Evolutionary conservation across 2,797 vertebrate species (phyloP).

Genomic region (Enteromius unitaeniatus): DNA sequence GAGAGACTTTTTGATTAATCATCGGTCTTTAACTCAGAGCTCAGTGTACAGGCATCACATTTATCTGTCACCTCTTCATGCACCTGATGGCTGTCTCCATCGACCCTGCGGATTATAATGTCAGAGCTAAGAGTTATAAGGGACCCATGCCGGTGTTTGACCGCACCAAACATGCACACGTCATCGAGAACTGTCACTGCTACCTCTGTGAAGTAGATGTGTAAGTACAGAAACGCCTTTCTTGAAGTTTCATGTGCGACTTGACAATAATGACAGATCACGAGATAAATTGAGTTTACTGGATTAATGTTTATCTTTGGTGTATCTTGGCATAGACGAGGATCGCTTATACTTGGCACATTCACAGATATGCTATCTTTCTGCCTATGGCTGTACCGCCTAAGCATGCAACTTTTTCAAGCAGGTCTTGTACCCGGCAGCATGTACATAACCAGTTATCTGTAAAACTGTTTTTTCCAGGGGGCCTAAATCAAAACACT

Average conservation of each 20-base stretch:
- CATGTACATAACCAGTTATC: not conserved
- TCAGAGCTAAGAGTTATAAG: slow-evolving; percentile 83
- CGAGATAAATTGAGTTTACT: no score
- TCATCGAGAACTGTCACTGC: slow-evolving; percentile 97
- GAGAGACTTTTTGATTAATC: not conserved
- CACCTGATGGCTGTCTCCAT: slow-evolving; percentile 91
- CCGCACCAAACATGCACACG: slow-evolving; percentile 89
- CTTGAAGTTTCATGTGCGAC: not conserved
- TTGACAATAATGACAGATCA: not conserved
- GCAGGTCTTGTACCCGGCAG: not conserved
- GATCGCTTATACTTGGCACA: not conserved
- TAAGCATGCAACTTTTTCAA: not conserved
- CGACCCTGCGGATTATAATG: slow-evolving; percentile 91
- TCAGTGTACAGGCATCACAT: slow-evolving; percentile 89
- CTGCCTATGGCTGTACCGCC: not conserved
- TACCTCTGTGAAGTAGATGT: slow-evolving; percentile 96
- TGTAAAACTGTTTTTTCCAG: slow-evolving; percentile 71
- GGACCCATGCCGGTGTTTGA: slow-evolving; percentile 87
- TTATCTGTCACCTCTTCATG: slow-evolving; percentile 88
- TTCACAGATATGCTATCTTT: not conserved
- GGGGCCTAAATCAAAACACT: slow-evolving; percentile 94
- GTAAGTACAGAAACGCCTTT: slow-evolving; percentile 79
- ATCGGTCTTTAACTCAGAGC: slow-evolving; percentile 61
- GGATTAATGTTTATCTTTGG: not conserved
- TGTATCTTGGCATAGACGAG: not conserved